A percentile compares a stretch with the other conserved stretches of the same genome.
phyloP scores from a whole-genome alignment of 2,797 vertebrate genomes.

The Lates japonicus region DNA sequence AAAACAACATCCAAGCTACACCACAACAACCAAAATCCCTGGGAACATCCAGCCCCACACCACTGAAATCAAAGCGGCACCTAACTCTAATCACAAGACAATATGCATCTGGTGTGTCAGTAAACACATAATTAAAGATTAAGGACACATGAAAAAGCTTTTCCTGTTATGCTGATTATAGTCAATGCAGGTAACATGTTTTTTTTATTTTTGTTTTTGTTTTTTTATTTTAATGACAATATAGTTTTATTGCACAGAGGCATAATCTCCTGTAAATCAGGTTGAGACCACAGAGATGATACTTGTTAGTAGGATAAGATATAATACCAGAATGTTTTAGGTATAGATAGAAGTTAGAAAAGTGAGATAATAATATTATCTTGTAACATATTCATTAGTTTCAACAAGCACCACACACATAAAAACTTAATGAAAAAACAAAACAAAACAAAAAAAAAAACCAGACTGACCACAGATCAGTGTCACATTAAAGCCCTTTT shows the following conservation, averaged over 20 bases:
- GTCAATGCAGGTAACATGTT: too few relatives aligned
- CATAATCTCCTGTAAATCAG: background rate
- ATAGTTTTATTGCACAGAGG: background rate
- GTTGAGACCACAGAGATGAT: background rate
- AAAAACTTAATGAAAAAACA: too few relatives aligned
- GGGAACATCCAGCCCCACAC: slow-evolving; percentile 43
- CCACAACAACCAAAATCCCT: slow-evolving; percentile 68
- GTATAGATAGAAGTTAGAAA: background rate
- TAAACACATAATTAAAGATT: slow-evolving; percentile 2
- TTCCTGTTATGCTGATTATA: background rate
- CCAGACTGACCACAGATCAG: background rate
- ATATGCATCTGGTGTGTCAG: background rate
- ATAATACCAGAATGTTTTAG: background rate
- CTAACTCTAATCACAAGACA: slow-evolving; percentile 20
- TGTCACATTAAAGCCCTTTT: background rate
- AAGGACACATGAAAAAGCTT: background rate
- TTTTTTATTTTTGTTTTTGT: background rate
- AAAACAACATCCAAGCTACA: slow-evolving; percentile 70
- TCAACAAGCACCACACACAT: background rate
- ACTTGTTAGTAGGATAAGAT: background rate
- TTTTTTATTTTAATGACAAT: slow-evolving; percentile 3
- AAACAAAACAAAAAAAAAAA: background rate
- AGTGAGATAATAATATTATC: background rate
- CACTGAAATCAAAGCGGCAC: slow-evolving; percentile 14
- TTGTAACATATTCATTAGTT: background rate